Percentiles rank a stretch among this genome's conserved stretches.
Conservation (phyloP, 2,797 vertebrate genomes). For the Spheniscus humboldti region DNA sequence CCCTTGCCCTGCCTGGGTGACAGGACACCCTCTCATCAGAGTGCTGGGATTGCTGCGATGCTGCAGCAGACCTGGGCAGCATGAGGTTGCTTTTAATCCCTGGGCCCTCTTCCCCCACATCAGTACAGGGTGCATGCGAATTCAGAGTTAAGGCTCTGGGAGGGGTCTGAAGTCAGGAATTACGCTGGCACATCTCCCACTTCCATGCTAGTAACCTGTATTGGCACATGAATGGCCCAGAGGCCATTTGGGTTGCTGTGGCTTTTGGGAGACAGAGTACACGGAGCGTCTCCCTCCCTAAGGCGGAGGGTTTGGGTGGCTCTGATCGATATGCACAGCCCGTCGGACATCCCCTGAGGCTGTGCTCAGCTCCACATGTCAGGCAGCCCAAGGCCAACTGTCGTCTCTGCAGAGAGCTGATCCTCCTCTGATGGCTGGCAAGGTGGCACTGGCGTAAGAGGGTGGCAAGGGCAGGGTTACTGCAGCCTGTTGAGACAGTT, state of each 20-base stretch:
- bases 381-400: background rate
- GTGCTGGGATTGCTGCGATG: background rate
- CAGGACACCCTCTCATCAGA: background rate
- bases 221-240: too few relatives aligned
- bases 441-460: background rate
- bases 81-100: background rate
- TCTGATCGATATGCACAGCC: background rate
- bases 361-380: accelerated
- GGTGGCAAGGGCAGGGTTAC: background rate
- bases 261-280: background rate
- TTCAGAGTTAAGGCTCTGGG: background rate
- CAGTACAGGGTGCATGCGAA: background rate
- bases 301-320: background rate
- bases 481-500: background rate
- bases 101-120: background rate
- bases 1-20: background rate
- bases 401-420: background rate
- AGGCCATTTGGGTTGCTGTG: background rate
- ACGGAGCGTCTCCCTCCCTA: background rate
- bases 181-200: background rate
- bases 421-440: background rate
- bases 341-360: background rate
- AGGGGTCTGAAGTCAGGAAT: background rate
- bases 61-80: background rate
- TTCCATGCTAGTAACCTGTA: background rate